These are phyloP conservation scores for Chrysocyon brachyurus DNA, from an alignment of 2,797 vertebrate species.

Conservation along the genomic window DNA sequence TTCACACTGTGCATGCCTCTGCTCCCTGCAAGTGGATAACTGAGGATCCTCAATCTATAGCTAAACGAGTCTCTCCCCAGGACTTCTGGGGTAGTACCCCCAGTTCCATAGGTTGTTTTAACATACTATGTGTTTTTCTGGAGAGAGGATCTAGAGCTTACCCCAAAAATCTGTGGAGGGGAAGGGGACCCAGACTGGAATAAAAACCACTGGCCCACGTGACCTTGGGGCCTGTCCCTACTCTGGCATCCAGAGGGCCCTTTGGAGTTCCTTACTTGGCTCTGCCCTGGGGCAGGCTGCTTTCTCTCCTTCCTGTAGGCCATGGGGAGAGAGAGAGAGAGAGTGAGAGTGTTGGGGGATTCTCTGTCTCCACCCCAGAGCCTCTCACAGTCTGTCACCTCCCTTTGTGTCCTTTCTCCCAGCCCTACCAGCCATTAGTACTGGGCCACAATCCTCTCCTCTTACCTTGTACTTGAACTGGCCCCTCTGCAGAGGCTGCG, in stretches of 20 bases:
- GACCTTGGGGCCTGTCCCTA: not conserved
- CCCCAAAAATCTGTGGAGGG: not conserved
- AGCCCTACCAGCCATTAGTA: not conserved
- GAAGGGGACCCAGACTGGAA: not conserved
- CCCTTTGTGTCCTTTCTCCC: not conserved
- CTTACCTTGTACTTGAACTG: not conserved
- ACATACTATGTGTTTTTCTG: not conserved
- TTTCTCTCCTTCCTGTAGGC: not conserved
- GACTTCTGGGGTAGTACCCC: not conserved
- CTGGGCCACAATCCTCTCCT: not conserved
- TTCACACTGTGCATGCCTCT: not conserved
- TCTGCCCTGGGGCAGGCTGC: not conserved
- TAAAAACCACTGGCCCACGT: not conserved
- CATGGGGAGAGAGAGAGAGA: too few relatives aligned
- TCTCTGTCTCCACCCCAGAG: not conserved
- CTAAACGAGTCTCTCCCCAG: not conserved
- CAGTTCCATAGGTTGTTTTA: not conserved
- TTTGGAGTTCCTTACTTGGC: not conserved
- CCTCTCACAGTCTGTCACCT: not conserved
- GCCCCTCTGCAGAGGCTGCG: not conserved
- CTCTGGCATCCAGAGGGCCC: not conserved
- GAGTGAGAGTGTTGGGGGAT: not conserved
- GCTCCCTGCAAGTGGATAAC: not conserved
- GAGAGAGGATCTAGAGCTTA: not conserved
- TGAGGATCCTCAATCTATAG: not conserved